A percentile compares a stretch with the other conserved stretches of the same genome.
These are phyloP conservation scores for Pandemis cinnamomeana DNA, from an alignment of 2,888 invertebrate species.

Conservation along the genomic window DNA sequence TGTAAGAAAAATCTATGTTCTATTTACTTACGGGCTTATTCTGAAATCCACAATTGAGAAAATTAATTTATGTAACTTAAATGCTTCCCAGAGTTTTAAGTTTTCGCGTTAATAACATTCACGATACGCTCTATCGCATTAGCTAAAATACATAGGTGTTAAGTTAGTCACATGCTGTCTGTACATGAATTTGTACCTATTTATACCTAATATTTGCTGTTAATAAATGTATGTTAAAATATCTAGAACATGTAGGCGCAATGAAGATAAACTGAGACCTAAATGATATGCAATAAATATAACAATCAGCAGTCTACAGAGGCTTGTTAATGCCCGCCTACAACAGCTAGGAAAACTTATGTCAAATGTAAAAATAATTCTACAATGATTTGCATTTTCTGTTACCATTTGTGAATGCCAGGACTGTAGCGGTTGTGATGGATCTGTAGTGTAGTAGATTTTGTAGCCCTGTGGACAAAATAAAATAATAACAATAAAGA, in stretches of 20 bases:
- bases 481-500: neutral
- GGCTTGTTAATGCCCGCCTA: neutral
- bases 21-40: too few relatives aligned
- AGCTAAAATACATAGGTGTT: too few relatives aligned
- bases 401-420: slow-evolving; percentile 95
- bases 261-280: neutral
- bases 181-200: too few relatives aligned
- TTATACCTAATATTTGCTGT: too few relatives aligned
- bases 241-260: neutral
- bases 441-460: slow-evolving; percentile 97
- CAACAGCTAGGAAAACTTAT: neutral
- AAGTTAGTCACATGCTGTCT: too few relatives aligned
- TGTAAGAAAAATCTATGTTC: too few relatives aligned
- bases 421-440: slow-evolving; percentile 92
- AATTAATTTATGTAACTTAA: neutral
- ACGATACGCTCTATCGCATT: too few relatives aligned
- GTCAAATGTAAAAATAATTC: neutral
- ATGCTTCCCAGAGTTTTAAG: neutral
- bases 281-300: neutral
- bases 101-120: neutral
- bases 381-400: neutral
- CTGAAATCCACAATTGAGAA: too few relatives aligned
- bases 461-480: slow-evolving; percentile 93
- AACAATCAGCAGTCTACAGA: neutral
- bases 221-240: too few relatives aligned